phyloP scores from a whole-genome alignment of 2,113 vertebrate species.

The Haliaeetus leucogaster region DNA sequence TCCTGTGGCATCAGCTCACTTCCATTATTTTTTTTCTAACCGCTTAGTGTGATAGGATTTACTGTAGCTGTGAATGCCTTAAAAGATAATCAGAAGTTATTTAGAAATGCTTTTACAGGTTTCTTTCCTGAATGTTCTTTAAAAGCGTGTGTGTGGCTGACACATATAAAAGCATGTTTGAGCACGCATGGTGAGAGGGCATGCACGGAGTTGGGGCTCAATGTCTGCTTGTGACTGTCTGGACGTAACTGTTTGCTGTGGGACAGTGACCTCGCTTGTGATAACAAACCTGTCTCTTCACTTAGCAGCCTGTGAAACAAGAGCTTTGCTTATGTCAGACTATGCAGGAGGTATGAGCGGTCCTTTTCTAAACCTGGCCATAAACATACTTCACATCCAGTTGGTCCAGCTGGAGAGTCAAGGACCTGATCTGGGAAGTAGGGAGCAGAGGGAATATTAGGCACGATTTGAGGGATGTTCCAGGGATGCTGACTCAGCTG shows the following conservation, averaged over 20 bases:
- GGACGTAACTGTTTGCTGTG: background rate
- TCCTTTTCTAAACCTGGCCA: background rate
- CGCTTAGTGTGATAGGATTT: background rate
- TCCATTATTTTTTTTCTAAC: background rate
- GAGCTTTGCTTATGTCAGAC: background rate
- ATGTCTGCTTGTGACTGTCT: background rate
- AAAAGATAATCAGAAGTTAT: background rate
- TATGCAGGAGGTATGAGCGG: background rate
- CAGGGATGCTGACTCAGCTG: background rate
- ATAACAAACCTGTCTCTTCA: background rate
- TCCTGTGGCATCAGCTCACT: background rate
- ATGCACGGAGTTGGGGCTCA: background rate
- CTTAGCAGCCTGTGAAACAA: background rate
- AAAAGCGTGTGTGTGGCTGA: constrained; percentile 21
- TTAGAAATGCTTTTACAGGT: constrained; percentile 10
- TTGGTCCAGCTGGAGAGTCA: background rate
- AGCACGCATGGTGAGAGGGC: background rate
- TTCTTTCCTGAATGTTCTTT: background rate
- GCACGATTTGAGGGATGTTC: background rate
- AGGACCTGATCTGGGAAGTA: background rate
- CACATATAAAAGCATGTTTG: background rate
- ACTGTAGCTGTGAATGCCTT: background rate
- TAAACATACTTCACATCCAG: background rate
- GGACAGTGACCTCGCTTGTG: background rate
- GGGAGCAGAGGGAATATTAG: background rate